Percentiles rank a stretch among this genome's conserved stretches.
phyloP scores from a whole-genome alignment of 53 echinoderm and acorn worm species.

The Arbacia lixula region DNA sequence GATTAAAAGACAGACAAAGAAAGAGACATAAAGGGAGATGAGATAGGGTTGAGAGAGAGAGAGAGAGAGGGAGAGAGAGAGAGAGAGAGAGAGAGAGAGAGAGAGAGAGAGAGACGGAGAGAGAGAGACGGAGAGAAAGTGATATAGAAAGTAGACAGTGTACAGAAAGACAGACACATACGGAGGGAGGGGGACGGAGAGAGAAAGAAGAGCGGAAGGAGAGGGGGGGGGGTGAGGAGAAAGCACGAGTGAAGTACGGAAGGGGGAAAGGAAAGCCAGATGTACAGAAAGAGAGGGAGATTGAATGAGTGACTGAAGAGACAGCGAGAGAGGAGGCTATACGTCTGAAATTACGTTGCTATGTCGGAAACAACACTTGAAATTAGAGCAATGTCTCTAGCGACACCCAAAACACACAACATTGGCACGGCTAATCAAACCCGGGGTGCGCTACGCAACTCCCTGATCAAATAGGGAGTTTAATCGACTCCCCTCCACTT shows the following conservation, averaged over 20 bases:
- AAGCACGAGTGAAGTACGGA: neutral
- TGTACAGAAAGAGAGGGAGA: neutral
- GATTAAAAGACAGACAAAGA: neutral
- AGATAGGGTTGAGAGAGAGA: neutral
- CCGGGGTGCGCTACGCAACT: conserved; percentile 14
- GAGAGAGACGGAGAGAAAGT: neutral
- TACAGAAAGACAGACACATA: too few species aligned
- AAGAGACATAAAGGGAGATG: neutral
- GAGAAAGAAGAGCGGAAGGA: neutral
- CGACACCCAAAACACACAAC: conserved; percentile 34
- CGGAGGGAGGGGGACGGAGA: neutral
- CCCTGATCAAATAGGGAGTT: conserved; percentile 26
- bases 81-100: neutral
- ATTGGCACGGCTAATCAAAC: conserved; percentile 51
- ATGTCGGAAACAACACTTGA: conserved; percentile 33
- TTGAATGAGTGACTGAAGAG: conserved; percentile 25
- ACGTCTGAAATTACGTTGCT: conserved; percentile 25
- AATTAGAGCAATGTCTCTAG: conserved; percentile 45
- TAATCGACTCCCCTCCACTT: conserved; percentile 5
- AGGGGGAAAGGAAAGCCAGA: neutral
- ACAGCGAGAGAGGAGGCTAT: neutral
- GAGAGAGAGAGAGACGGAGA: neutral
- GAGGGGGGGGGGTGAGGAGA: neutral
- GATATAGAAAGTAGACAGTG: neutral
- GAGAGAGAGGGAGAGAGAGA: neutral